Evolutionary conservation across 2,888 invertebrate genomes (phyloP).

Genomic region (Pantelozetes paolii): DNA sequence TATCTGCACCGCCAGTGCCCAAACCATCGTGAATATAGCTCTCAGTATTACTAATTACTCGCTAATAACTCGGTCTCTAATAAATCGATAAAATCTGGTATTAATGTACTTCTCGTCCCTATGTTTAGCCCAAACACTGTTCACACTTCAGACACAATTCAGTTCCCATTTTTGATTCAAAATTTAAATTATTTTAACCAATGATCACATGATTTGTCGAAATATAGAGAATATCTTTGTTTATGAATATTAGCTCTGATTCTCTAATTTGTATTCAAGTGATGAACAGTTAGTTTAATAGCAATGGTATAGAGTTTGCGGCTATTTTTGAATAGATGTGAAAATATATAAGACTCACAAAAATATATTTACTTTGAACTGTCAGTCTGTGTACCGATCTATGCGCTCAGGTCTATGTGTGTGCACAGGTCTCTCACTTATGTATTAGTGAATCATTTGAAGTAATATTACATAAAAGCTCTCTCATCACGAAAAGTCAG

Average conservation of each 20-base stretch:
- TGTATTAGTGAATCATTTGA: not conserved
- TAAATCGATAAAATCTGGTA: slow-evolving; percentile 20
- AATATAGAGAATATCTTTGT: not conserved
- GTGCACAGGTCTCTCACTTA: too few species aligned
- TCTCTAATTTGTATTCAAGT: slow-evolving; percentile 4
- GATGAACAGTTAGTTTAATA: not conserved
- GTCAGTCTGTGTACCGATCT: not conserved
- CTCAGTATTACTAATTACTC: slow-evolving; percentile 23
- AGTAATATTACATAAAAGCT: too few species aligned
- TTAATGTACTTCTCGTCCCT: slow-evolving; percentile 3
- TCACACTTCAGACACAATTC: not conserved
- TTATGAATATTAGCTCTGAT: not conserved
- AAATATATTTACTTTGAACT: not conserved
- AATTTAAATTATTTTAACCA: too few species aligned
- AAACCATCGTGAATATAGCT: slow-evolving; percentile 20
- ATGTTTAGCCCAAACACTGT: not conserved
- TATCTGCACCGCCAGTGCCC: slow-evolving; percentile 23
- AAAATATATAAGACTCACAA: not conserved
- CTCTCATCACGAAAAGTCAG: not conserved
- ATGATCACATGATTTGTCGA: not conserved
- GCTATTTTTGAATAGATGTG: slow-evolving; percentile 1
- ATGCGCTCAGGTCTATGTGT: too few species aligned
- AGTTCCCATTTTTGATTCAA: too few species aligned
- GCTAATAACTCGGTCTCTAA: slow-evolving; percentile 22
- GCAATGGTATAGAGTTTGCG: not conserved